Base-by-base conservation (phyloP, 1,140 invertebrate genomes). In the Lordiphosa collinella region DNA sequence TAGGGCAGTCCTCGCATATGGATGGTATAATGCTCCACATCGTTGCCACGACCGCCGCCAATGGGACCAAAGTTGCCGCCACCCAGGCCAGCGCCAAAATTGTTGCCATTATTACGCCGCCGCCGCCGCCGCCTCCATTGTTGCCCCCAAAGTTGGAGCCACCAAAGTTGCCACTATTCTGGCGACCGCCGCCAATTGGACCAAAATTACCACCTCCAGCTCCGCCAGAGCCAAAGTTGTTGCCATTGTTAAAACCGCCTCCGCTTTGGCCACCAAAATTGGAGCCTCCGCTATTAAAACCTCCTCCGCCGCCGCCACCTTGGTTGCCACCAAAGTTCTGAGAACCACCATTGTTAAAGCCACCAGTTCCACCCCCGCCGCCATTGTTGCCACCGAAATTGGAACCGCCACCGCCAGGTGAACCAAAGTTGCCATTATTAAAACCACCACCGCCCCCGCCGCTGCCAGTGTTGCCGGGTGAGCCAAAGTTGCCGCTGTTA, bases 1-100 rank as follows among this genome's bases (percentile, higher is more conserved):
- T 88, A 89, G 4, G 88, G 88, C 9, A 89, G 60, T 4, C 88
- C 88, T 2, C 88, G 71, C 80, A 89, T 84, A 29, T 88, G 85
- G 34, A 89, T 72, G 14, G 80, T 78, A 16, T 67, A 87, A 31
- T 87, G 70, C n/a, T 82, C 79, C 13, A 37, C 44, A 53, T 89
- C 87, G 38, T 66, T 61, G 10, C 70, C 56, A 8, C 78, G 60
- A 9, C 79, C 74, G 11, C 78, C 78, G 8, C 78, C 78, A 16
- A 84, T 72, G 10, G 79, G 67, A 2, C 79, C 74, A 13, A 84
- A 84, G 47, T 74, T 69, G 12, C 76, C 76, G 4, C 68, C 68
- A n/a, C 67, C 64, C 4, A 46, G 18, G 4, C 43, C 34, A 43
- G 50, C 47, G 4, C 52, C 44, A 25, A 56, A 66, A 31, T 75